These are phyloP conservation scores for Dryadula phaetusa DNA, from an alignment of 2,888 invertebrate species.

Conservation along the genomic window DNA sequence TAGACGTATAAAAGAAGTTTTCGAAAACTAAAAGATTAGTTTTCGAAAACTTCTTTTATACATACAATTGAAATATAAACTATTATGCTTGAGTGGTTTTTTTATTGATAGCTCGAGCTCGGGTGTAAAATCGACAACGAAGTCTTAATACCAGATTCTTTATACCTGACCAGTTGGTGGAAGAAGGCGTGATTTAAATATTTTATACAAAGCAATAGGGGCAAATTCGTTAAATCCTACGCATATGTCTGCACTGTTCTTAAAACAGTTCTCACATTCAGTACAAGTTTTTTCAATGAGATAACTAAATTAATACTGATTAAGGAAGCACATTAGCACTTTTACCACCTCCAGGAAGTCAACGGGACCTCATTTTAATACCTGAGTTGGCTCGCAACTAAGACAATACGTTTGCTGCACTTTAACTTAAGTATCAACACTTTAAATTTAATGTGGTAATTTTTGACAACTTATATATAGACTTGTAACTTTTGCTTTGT, in stretches of 20 bases:
- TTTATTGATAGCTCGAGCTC: no score
- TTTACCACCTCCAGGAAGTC: conserved; percentile 38
- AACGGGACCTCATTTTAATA: conserved; percentile 40
- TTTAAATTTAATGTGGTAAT: background rate
- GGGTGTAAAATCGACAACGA: no score
- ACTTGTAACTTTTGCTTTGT: background rate
- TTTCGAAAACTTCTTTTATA: no score
- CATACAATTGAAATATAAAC: no score
- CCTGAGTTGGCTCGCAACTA: conserved; percentile 34
- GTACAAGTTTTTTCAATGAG: conserved; percentile 39
- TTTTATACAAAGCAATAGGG: background rate
- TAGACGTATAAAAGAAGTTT: no score
- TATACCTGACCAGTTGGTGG: background rate
- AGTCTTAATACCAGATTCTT: no score
- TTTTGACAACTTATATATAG: background rate
- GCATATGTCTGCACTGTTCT: background rate
- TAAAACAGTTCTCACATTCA: conserved; percentile 34
- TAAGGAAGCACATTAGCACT: conserved; percentile 42
- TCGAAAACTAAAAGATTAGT: no score
- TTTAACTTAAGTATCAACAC: background rate
- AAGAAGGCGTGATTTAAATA: background rate
- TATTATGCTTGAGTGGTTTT: no score
- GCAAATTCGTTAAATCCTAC: background rate
- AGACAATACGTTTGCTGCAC: conserved; percentile 2
- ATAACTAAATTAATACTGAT: conserved; percentile 42